These are phyloP conservation scores for Beroe forskalii DNA, from an alignment of 37 sponge, comb jelly and placozoan genomes.

Conservation along the genomic window DNA sequence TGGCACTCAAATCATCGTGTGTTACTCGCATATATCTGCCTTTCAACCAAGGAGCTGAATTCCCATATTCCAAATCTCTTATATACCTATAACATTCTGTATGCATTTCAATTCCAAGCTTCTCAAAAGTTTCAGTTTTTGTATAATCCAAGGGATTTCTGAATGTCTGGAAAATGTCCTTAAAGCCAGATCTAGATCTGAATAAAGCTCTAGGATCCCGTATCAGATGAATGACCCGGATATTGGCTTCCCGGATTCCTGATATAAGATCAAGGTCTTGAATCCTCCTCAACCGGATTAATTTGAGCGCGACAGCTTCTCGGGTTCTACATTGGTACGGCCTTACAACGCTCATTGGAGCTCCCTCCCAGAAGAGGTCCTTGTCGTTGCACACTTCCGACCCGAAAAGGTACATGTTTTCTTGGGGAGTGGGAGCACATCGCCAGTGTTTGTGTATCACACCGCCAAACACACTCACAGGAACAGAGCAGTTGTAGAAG, in stretches of 20 bases:
- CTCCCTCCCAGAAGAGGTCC: not conserved
- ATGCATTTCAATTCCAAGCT: not conserved
- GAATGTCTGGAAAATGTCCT: conserved; percentile 1
- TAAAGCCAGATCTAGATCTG: conserved; percentile 24
- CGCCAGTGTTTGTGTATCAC: not conserved
- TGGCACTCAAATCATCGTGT: not conserved
- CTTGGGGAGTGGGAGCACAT: not conserved
- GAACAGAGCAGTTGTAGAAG: not conserved
- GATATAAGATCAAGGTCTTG: conserved; percentile 8
- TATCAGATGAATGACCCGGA: conserved; percentile 7
- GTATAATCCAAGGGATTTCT: conserved; percentile 1
- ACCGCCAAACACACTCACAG: not conserved
- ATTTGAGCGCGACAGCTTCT: not conserved
- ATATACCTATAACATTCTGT: conserved; percentile 10
- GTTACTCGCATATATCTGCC: not conserved
- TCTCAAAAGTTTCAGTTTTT: not conserved
- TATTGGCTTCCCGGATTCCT: not conserved
- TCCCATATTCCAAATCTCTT: not conserved
- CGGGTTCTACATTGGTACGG: conserved; percentile 14
- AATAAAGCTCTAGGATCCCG: conserved; percentile 28
- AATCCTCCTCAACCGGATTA: conserved; percentile 23
- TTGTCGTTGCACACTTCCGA: not conserved
- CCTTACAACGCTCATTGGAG: not conserved
- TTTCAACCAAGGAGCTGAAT: not conserved
- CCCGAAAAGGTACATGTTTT: not conserved